Percentiles rank a stretch among this genome's conserved stretches.
phyloP scores from a whole-genome alignment of 2,888 invertebrate species.

The Hypercompe scribonia region DNA sequence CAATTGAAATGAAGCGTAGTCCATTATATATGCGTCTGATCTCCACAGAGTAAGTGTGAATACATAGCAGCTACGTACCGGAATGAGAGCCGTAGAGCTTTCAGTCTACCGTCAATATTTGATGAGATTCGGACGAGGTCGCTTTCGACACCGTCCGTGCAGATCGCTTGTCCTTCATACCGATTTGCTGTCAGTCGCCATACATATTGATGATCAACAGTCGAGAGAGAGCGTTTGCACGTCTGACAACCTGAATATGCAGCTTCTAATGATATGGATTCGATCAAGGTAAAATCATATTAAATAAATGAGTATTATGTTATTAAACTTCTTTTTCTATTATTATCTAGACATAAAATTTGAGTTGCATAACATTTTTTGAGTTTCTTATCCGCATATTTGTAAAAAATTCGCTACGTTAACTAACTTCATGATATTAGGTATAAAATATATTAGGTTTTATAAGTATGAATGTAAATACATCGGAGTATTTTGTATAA shows the following conservation, averaged over 20 bases:
- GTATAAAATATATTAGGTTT: no score
- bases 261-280: conserved; percentile 18
- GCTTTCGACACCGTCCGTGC: conserved; percentile 52
- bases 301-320: not conserved
- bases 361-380: not conserved
- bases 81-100: conserved; percentile 63
- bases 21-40: conserved; percentile 71
- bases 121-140: conserved; percentile 77
- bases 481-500: not conserved
- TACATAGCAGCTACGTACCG: conserved; percentile 38
- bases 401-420: not conserved
- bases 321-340: not conserved
- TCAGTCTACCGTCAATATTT: conserved; percentile 79
- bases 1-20: conserved; percentile 16
- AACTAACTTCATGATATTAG: not conserved
- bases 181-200: conserved; percentile 41
- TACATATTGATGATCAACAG: conserved; percentile 47
- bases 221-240: conserved; percentile 28
- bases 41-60: conserved; percentile 48
- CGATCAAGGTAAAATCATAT: conserved; percentile 25
- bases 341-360: not conserved
- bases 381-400: no score
- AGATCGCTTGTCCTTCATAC: conserved; percentile 46
- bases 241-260: conserved; percentile 18
- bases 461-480: not conserved